Percentiles rank a stretch among this genome's conserved stretches.
Conservation (phyloP, 2,888 invertebrate species). For the Sussaba pulchella region DNA sequence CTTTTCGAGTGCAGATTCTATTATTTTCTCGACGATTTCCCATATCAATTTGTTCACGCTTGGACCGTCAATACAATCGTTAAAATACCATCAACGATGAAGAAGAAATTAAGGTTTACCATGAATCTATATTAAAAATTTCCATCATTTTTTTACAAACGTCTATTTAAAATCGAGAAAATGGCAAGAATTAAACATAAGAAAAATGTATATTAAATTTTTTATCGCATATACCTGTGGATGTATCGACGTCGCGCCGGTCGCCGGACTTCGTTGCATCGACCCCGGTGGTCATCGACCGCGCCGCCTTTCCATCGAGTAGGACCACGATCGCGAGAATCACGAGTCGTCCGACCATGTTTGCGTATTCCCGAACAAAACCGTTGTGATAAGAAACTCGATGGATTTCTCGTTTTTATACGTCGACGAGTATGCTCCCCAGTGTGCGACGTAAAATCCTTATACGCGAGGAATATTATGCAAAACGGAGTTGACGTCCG, state of each 20-base stretch:
- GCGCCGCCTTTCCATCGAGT: slow-evolving; percentile 46
- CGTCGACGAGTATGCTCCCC: slow-evolving; percentile 10
- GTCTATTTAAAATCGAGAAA: no score
- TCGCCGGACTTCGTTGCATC: slow-evolving; percentile 21
- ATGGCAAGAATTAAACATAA: not conserved
- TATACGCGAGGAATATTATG: slow-evolving; percentile 63
- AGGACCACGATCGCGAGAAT: slow-evolving; percentile 67
- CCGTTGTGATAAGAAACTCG: slow-evolving; percentile 61
- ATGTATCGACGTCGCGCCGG: not conserved
- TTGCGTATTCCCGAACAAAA: slow-evolving; percentile 66
- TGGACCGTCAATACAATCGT: no score
- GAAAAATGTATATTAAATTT: not conserved
- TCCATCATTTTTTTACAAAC: no score
- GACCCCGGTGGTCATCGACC: slow-evolving; percentile 8
- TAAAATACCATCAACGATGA: no score
- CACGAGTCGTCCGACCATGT: slow-evolving; percentile 67
- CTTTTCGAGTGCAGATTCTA: not conserved
- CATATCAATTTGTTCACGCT: no score
- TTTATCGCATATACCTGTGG: slow-evolving; percentile 46
- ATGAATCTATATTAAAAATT: no score
- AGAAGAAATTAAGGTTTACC: no score
- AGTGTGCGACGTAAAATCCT: not conserved
- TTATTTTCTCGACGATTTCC: no score
- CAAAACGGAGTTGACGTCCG: slow-evolving; percentile 57
- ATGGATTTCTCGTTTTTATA: slow-evolving; percentile 72